Base-by-base conservation (phyloP, 2,797 vertebrate genomes). In the Pelobates cultripes region DNA sequence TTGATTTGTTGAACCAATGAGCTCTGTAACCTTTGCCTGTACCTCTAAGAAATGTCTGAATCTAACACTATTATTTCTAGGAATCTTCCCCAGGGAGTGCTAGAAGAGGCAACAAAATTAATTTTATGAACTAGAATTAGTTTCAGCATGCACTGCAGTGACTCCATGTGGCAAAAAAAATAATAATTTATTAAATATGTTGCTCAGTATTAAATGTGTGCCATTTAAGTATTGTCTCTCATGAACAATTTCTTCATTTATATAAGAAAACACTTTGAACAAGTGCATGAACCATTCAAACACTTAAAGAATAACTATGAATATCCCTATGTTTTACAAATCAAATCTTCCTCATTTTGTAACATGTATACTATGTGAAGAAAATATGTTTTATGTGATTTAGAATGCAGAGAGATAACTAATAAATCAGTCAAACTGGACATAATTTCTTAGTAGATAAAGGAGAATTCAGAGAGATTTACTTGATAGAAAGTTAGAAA, bases 61-160 rank as follows among this genome's bases (percentile, higher is more conserved):
- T 80, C 60, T 84, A 86, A 83, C 69, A 60, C 63, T 88, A 84
- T 82, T 45, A 73, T 78, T 14, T 5, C 15, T 67, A 60, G 55
- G 64, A 77, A 85, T 81, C 83, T 76, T 67, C 78, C 78, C 86
- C 64, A 82, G 76, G 77, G 82, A 89, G 84, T 77, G 82, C 80
- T 40, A 75, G 86, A 63, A 4, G 55, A 70, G 3, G 75, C 76
- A 45, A 80, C 85, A 81, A 9, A 84, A 71, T 85, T 15, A 7
- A 79, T 87, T 78, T 60, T 79, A 87, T 81, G 86, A 82, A 70
- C 44, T 63, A 85, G 78, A 43, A 0, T 28, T 77, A 28, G 70
- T 79, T 75, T 80, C 44, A 75, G 75, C 73, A 68, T 67, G 17
- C 88, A 77, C 57, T 84, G 83, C 47, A 81, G 42, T 81, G 83